These are phyloP conservation scores for Leucoma salicis DNA, from an alignment of 2,888 invertebrate species.

Conservation along the genomic window DNA sequence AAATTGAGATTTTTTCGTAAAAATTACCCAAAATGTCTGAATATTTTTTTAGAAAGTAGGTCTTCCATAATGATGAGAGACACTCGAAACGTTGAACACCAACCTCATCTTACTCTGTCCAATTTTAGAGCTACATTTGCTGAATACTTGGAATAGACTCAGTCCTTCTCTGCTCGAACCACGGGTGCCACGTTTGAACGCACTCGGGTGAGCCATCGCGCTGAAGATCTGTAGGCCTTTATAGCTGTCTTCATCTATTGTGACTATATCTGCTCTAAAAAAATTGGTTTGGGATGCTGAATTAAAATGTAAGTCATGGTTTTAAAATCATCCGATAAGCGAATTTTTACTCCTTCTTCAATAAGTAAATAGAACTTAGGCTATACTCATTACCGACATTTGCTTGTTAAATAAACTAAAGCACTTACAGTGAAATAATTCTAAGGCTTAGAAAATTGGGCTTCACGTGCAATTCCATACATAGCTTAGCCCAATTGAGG, in stretches of 20 bases:
- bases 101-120: slow-evolving; percentile 86
- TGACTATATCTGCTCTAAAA: slow-evolving; percentile 84
- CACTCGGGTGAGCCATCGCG: slow-evolving; percentile 87
- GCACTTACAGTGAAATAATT: slow-evolving; percentile 83
- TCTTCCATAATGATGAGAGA: no score
- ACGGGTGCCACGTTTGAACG: slow-evolving; percentile 85
- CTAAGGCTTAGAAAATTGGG: slow-evolving; percentile 79
- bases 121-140: slow-evolving; percentile 86
- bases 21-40: no score
- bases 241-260: slow-evolving; percentile 87
- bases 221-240: slow-evolving; percentile 90
- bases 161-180: slow-evolving; percentile 85
- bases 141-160: slow-evolving; percentile 87
- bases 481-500: slow-evolving; percentile 81
- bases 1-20: no score
- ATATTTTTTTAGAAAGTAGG: no score
- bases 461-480: slow-evolving; percentile 71
- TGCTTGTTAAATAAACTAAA: no score
- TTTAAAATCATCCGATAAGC: no score
- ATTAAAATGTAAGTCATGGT: not conserved
- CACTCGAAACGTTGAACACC: no score
- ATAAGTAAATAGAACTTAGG: no score
- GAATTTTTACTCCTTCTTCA: no score
- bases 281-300: not conserved
- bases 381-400: no score